These are phyloP conservation scores for Leptodactylus fuscus DNA, from an alignment of 2,113 vertebrate genomes.

Conservation along the genomic window DNA sequence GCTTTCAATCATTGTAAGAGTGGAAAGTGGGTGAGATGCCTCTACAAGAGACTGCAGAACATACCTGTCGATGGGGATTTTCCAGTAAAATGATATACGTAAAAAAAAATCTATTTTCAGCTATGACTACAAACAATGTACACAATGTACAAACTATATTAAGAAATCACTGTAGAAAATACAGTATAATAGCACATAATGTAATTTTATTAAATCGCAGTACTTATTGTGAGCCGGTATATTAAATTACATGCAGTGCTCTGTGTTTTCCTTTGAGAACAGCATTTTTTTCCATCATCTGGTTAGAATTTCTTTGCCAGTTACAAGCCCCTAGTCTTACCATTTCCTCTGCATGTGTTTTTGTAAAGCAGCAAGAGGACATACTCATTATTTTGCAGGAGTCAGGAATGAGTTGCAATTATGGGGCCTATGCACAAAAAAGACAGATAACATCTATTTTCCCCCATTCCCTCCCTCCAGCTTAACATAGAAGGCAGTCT, in stretches of 20 bases:
- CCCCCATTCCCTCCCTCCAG: constrained; percentile 64
- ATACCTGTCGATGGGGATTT: neutral
- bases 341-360: constrained; percentile 82
- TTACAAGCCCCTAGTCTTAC: constrained; percentile 71
- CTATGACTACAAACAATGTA: neutral
- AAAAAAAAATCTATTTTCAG: constrained; percentile 5
- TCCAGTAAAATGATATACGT: neutral
- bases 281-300: constrained; percentile 77
- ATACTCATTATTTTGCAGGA: constrained; percentile 76
- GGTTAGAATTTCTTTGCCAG: constrained; percentile 81
- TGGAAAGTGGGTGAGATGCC: neutral
- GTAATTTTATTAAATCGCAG: constrained; percentile 27
- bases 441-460: constrained; percentile 76
- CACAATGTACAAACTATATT: constrained; percentile 17
- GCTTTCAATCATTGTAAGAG: neutral
- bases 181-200: constrained; percentile 45
- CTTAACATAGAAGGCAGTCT: constrained; percentile 76
- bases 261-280: constrained; percentile 53
- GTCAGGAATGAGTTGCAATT: constrained; percentile 83
- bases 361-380: constrained; percentile 71
- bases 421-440: constrained; percentile 74
- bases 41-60: neutral
- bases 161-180: constrained; percentile 17
- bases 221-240: constrained; percentile 33
- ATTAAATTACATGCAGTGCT: constrained; percentile 45